Evolutionary conservation across 2,797 vertebrate genomes (phyloP).

Genomic region (Lepilemur ruficaudatus): DNA sequence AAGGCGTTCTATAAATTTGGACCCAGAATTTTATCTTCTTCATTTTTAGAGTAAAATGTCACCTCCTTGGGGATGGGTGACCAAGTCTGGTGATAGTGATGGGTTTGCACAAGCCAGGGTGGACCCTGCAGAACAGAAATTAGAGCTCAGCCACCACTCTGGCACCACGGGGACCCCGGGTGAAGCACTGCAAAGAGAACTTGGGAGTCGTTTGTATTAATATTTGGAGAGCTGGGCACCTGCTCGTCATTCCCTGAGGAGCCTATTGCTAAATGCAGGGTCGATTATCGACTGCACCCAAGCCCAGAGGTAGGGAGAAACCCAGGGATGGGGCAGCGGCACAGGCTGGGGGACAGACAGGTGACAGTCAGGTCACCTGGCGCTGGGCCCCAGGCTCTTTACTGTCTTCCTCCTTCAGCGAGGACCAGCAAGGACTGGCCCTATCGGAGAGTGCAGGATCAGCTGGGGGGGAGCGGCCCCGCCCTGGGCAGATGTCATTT

Average conservation of each 20-base stretch:
- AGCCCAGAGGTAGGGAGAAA: too few species aligned
- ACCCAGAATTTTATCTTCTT: background rate
- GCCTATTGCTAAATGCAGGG: background rate
- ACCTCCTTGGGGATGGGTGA: background rate
- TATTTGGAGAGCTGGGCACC: background rate
- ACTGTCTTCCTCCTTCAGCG: background rate
- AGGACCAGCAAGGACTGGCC: background rate
- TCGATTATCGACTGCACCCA: too few species aligned
- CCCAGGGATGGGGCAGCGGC: background rate
- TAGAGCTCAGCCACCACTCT: background rate
- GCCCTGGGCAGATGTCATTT: too few species aligned
- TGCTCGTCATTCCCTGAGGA: background rate
- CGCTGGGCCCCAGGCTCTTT: background rate
- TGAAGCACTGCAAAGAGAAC: background rate
- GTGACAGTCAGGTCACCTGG: too few species aligned
- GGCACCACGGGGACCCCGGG: background rate
- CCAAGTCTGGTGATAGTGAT: background rate
- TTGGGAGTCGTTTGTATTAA: background rate
- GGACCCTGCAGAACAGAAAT: background rate
- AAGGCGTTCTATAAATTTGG: background rate
- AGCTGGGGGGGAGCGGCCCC: fast-evolving
- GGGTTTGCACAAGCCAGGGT: background rate
- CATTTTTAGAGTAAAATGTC: background rate
- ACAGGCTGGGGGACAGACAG: background rate
- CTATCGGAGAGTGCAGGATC: fast-evolving